These are phyloP conservation scores for Nymphalis polychloros DNA, from an alignment of 2,888 invertebrate genomes.

Conservation along the genomic window DNA sequence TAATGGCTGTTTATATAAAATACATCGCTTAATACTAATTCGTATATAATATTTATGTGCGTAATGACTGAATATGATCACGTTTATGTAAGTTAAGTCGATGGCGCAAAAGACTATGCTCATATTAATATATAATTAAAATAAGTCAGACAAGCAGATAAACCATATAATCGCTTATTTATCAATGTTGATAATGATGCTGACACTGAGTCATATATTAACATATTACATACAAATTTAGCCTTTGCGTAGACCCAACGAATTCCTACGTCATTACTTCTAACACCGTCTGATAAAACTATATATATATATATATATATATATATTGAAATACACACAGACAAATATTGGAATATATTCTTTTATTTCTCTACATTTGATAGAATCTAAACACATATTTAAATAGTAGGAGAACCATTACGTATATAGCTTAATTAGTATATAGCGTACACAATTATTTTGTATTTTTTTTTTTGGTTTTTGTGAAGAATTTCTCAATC, in stretches of 20 bases:
- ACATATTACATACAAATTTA: neutral
- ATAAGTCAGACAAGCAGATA: neutral
- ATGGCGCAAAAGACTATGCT: conserved; percentile 9
- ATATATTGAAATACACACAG: conserved; percentile 34
- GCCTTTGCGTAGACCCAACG: conserved; percentile 14
- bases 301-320: conserved; percentile 24
- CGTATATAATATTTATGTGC: conserved; percentile 70
- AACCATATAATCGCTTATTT: neutral
- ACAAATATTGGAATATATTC: conserved; percentile 39
- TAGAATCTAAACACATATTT: conserved; percentile 38
- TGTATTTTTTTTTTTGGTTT: conserved; percentile 19
- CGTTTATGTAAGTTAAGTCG: conserved; percentile 43
- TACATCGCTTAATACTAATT: conserved; percentile 63
- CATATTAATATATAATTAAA: neutral
- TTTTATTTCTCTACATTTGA: conserved; percentile 22
- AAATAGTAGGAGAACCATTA: conserved; percentile 22
- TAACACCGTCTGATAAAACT: conserved; percentile 21
- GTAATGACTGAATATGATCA: conserved; percentile 66
- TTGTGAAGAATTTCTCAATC: conserved; percentile 9
- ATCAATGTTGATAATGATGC: neutral
- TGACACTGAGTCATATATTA: neutral
- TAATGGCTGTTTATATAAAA: conserved; percentile 56
- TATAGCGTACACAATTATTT: conserved; percentile 16
- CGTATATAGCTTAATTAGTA: conserved; percentile 8
- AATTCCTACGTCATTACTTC: conserved; percentile 13